These are phyloP conservation scores for Empidonax alnorum DNA, from an alignment of 2,113 vertebrate genomes.

Conservation along the genomic window DNA sequence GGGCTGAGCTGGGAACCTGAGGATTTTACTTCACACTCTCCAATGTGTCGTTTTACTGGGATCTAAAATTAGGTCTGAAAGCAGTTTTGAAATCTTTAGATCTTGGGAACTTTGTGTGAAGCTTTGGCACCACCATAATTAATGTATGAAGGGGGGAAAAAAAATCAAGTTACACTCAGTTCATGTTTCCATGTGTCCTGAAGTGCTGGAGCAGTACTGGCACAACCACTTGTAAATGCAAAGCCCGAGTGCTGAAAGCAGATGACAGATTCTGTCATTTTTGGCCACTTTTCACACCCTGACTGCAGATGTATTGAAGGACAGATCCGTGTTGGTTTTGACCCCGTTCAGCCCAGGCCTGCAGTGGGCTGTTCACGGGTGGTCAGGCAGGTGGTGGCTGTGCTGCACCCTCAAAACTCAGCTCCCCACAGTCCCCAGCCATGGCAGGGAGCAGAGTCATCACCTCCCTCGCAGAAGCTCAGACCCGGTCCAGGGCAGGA, in stretches of 20 bases:
- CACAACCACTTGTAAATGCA: not conserved
- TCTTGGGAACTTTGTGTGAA: not conserved
- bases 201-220: not conserved
- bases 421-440: not conserved
- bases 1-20: not conserved
- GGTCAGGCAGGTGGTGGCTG: not conserved
- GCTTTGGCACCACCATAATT: not conserved
- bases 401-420: not conserved
- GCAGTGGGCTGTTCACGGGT: not conserved
- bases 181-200: rapidly evolving
- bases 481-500: not conserved
- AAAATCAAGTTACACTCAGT: not conserved
- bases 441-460: not conserved
- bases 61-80: not conserved
- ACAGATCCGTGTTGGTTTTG: not conserved
- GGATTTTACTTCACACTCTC: not conserved
- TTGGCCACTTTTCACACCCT: not conserved
- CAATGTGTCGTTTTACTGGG: not conserved
- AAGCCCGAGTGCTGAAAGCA: not conserved
- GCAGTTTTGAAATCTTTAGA: not conserved
- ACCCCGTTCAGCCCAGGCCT: not conserved
- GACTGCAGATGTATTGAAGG: not conserved
- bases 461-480: not conserved
- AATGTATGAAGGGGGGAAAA: not conserved
- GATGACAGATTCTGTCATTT: not conserved